Percentiles rank a stretch among this genome's conserved stretches.
Conservation (phyloP, 2,113 vertebrate genomes). For the Bungarus multicinctus region DNA sequence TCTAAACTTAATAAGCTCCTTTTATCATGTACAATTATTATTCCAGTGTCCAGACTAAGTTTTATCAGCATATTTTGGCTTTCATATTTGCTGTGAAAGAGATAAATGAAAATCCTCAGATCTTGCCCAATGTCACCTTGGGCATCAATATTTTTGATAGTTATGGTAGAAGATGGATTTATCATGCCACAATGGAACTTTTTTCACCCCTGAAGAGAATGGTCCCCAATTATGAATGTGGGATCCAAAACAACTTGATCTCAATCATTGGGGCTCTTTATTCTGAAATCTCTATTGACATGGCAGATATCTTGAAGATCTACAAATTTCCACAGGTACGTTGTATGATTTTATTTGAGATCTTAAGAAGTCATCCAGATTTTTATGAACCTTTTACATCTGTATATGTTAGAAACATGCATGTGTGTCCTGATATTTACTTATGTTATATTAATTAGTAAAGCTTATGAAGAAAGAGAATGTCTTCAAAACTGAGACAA, state of each 20-base stretch:
- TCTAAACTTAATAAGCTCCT: not conserved
- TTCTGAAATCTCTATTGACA: not conserved
- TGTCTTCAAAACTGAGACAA: not conserved
- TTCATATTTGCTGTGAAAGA: not conserved
- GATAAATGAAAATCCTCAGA: not conserved
- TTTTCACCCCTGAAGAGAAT: not conserved
- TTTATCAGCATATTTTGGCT: not conserved
- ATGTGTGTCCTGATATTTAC: not conserved
- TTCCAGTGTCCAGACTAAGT: not conserved
- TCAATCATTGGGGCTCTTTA: not conserved
- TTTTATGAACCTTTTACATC: not conserved
- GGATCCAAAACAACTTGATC: not conserved
- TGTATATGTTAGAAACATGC: not conserved
- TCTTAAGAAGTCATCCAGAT: not conserved
- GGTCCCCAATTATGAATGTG: not conserved
- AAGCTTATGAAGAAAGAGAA: not conserved
- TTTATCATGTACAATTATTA: not conserved
- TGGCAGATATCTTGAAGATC: not conserved
- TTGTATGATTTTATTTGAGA: not conserved
- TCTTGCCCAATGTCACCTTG: not conserved
- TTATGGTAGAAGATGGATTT: not conserved
- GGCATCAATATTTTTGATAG: not conserved
- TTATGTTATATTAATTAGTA: not conserved
- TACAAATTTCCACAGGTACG: slow-evolving; percentile 14
- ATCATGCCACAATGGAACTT: not conserved